phyloP scores from a whole-genome alignment of 2,888 invertebrate genomes.

The Thumatha senex region DNA sequence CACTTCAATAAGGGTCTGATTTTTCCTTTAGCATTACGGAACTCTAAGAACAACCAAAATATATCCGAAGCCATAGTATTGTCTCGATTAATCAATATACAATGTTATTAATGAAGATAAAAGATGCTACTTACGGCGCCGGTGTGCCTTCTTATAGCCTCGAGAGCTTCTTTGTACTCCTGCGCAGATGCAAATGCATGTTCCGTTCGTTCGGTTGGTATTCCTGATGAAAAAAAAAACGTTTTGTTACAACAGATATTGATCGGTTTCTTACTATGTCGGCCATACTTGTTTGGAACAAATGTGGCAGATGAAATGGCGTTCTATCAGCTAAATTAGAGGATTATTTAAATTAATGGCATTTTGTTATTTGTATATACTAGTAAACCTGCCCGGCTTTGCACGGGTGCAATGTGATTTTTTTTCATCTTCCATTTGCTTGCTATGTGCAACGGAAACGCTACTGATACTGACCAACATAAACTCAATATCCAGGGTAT shows the following conservation, averaged over 20 bases:
- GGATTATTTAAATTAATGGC: no score
- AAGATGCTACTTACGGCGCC: constrained; percentile 61
- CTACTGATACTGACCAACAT: no score
- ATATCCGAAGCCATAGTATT: not conserved
- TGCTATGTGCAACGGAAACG: no score
- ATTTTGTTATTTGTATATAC: no score
- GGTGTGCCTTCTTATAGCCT: constrained; percentile 69
- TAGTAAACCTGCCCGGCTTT: no score
- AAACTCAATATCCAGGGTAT: no score
- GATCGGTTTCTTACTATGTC: constrained; percentile 6
- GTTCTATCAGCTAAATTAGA: no score
- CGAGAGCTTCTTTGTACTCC: constrained; percentile 74
- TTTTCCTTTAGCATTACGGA: not conserved
- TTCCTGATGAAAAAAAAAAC: constrained; percentile 46
- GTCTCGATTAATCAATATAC: not conserved
- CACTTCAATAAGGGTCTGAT: not conserved
- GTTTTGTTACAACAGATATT: constrained; percentile 1
- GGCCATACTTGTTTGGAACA: not conserved
- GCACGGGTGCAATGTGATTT: no score
- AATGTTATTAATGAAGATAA: constrained; percentile 8
- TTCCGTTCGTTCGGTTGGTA: constrained; percentile 66
- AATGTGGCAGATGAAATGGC: no score
- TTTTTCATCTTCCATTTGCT: no score
- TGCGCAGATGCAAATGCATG: constrained; percentile 67
- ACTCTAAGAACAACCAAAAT: not conserved